Percentiles rank a stretch among this genome's conserved stretches.
phyloP scores from a whole-genome alignment of 1,140 invertebrate genomes.

The Zaprionus davidi region DNA sequence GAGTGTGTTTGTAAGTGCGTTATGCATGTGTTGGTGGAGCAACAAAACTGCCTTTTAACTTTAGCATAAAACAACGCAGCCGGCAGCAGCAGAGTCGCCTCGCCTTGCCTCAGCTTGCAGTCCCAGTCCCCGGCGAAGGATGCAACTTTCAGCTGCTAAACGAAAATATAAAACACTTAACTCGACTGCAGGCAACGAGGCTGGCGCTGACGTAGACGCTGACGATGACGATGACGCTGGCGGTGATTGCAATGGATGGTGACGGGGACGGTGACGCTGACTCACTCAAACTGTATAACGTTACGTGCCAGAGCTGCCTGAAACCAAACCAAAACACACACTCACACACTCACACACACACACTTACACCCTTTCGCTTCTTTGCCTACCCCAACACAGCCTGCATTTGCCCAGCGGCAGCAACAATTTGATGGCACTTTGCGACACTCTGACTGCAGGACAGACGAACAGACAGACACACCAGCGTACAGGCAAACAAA shows the following conservation, averaged over 20 bases:
- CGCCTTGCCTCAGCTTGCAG: not conserved
- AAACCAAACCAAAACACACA: conserved; percentile 41
- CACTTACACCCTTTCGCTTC: conserved; percentile 23
- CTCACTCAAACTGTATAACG: conserved; percentile 41
- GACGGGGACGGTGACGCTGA: conserved; percentile 18
- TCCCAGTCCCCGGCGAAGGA: conserved; percentile 48
- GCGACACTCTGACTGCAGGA: conserved; percentile 18
- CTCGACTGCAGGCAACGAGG: conserved; percentile 64
- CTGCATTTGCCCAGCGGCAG: conserved; percentile 38
- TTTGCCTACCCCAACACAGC: conserved; percentile 28
- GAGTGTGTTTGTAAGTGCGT: conserved; percentile 35
- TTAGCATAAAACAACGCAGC: conserved; percentile 74
- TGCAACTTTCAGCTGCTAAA: conserved; percentile 82
- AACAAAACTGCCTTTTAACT: conserved; percentile 72
- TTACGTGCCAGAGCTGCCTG: conserved; percentile 40
- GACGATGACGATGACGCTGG: conserved; percentile 19
- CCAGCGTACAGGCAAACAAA: conserved; percentile 20
- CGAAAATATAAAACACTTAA: conserved; percentile 83
- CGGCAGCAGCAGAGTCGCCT: conserved; percentile 44
- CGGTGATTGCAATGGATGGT: conserved; percentile 1
- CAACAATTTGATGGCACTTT: conserved; percentile 67
- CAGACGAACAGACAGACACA: conserved; percentile 12
- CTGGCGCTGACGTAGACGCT: conserved; percentile 2
- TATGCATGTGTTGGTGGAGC: conserved; percentile 39
- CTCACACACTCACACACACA: conserved; percentile 23